Base-by-base conservation (phyloP, 1,140 invertebrate species). In the Prorops nasuta region DNA sequence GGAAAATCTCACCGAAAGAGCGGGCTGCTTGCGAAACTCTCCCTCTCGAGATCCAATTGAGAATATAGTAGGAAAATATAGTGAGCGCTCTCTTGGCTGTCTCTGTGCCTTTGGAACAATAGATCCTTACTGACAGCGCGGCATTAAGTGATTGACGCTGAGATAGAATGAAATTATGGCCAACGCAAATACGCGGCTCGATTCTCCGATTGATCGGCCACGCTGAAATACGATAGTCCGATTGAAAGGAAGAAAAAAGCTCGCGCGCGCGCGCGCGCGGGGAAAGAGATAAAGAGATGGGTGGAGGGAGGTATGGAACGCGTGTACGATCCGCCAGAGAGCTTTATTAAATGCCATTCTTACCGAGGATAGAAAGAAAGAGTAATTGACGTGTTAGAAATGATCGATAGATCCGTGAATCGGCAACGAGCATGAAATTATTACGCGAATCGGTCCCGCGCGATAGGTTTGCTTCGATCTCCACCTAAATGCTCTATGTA, bases 1-100 rank as follows among this genome's bases (percentile, higher is more conserved):
- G 50, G 47, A 32, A 54, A 53, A 58, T 58, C 58, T 58, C 44
- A 34, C 47, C 18, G 10, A 22, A n/a, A n/a, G n/a, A n/a, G 34
- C 16, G 35, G 36, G 36, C n/a, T 44, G 56, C 57, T 59, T 59
- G 58, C 46, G 57, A 46, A 49, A 49, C 44, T 50, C 41, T 37
- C 45, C 34, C 42, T 38, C 28, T 42, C 48, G 22, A n/a, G n/a
- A n/a, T n/a, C n/a, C n/a, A n/a, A n/a, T n/a, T n/a, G n/a, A n/a
- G n/a, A n/a, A n/a, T n/a, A n/a, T n/a, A n/a, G n/a, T n/a, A n/a
- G n/a, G n/a, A n/a, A n/a, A n/a, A n/a, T n/a, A n/a, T n/a, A n/a
- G n/a, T n/a, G n/a, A n/a, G n/a, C n/a, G n/a, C n/a, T n/a, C n/a
- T n/a, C n/a, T n/a, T n/a, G n/a, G n/a, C n/a, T n/a, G n/a, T n/a